A percentile compares a stretch with the other conserved stretches of the same genome.
Conservation (phyloP, 1,140 invertebrate genomes). For the Anastrepha ludens region DNA sequence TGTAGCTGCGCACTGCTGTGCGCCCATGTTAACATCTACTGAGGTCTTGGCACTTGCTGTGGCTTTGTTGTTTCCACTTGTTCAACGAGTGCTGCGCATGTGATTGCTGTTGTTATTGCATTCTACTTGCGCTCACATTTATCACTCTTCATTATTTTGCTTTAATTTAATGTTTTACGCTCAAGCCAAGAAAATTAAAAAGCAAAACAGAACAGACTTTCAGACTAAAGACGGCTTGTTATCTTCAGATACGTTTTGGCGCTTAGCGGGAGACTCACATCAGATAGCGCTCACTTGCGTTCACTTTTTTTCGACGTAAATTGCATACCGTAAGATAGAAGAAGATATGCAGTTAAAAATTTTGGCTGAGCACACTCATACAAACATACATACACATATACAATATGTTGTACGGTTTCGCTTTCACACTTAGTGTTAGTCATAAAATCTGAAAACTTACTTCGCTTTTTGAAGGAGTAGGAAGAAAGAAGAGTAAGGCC, state of each 20-base stretch:
- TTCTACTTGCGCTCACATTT: conserved; percentile 33
- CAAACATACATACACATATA: too few relatives aligned
- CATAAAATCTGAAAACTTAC: too few relatives aligned
- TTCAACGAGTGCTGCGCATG: neutral
- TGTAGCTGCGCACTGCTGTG: neutral
- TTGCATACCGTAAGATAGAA: neutral
- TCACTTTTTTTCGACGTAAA: conserved; percentile 19
- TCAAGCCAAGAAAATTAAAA: neutral
- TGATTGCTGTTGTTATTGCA: conserved; percentile 33
- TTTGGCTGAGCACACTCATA: neutral
- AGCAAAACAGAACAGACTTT: neutral
- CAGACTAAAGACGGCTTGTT: neutral
- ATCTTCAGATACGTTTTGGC: neutral
- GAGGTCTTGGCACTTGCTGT: neutral
- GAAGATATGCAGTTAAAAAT: neutral
- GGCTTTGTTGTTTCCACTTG: neutral
- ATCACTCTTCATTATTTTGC: conserved; percentile 51
- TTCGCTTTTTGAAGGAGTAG: too few relatives aligned
- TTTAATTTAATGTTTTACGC: conserved; percentile 52
- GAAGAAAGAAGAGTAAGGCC: too few relatives aligned
- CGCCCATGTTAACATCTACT: neutral
- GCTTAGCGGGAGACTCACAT: neutral
- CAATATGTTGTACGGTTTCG: too few relatives aligned
- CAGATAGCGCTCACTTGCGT: neutral
- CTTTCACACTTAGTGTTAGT: too few relatives aligned